Evolutionary conservation across 1,140 invertebrate genomes (phyloP).

Genomic region (Danaus melanippus): DNA sequence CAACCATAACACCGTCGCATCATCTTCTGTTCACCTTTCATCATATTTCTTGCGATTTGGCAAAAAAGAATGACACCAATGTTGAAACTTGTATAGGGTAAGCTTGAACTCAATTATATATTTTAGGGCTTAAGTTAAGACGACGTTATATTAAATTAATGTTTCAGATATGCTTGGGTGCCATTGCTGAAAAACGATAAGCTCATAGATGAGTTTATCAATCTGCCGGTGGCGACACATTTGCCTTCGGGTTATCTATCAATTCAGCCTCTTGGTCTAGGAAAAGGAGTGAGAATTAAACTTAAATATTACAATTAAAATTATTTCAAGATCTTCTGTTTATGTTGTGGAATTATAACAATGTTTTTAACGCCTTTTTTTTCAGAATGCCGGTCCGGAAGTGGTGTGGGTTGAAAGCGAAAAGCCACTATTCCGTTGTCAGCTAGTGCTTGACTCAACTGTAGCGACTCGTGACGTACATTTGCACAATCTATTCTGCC

Average conservation of each 20-base stretch:
- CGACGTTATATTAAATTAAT: not conserved
- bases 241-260: conserved; percentile 90
- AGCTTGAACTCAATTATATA: conserved; percentile 16
- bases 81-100: conserved; percentile 89
- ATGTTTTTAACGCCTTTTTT: not conserved
- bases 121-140: too few relatives aligned
- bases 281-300: conserved; percentile 83
- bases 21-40: conserved; percentile 92
- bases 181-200: conserved; percentile 87
- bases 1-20: conserved; percentile 83
- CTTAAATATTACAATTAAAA: not conserved
- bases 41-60: conserved; percentile 89
- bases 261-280: conserved; percentile 89
- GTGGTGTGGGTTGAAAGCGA: conserved; percentile 94
- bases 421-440: conserved; percentile 88
- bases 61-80: conserved; percentile 84
- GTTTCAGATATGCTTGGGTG: conserved; percentile 86
- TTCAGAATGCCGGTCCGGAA: conserved; percentile 89
- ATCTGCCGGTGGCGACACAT: conserved; percentile 86
- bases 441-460: conserved; percentile 87
- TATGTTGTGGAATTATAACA: not conserved
- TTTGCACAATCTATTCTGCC: conserved; percentile 87
- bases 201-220: conserved; percentile 84
- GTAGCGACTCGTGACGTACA: conserved; percentile 89
- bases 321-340: not conserved